These are phyloP conservation scores for Zaprionus ornatus DNA, from an alignment of 1,140 invertebrate genomes.

Conservation along the genomic window DNA sequence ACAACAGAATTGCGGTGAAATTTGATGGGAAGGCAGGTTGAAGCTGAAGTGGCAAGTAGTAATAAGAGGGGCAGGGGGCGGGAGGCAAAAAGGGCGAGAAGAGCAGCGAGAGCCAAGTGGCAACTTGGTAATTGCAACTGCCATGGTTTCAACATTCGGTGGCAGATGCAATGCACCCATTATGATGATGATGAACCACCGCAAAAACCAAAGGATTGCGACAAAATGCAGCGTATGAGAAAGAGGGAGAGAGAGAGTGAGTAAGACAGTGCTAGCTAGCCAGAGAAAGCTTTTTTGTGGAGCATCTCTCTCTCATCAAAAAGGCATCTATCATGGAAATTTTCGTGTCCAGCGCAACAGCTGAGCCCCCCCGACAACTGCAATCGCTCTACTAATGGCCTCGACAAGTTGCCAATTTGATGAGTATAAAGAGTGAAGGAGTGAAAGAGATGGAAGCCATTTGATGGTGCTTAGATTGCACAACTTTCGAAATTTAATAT, in stretches of 20 bases:
- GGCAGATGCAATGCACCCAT: conserved; percentile 51
- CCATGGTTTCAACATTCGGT: conserved; percentile 3
- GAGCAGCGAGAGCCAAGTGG: conserved; percentile 15
- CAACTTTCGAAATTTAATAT: background rate
- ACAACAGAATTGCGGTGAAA: conserved; percentile 51
- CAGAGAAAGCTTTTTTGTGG: conserved; percentile 20
- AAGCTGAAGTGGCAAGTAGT: background rate
- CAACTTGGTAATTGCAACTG: conserved; percentile 22
- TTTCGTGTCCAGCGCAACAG: conserved; percentile 15
- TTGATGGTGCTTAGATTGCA: background rate
- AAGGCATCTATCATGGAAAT: conserved; percentile 64
- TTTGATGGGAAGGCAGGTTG: conserved; percentile 19
- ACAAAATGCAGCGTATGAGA: conserved; percentile 52
- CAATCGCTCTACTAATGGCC: background rate
- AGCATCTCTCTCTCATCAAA: conserved; percentile 65
- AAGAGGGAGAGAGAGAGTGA: conserved; percentile 1
- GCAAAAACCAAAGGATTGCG: conserved; percentile 68
- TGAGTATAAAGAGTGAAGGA: background rate
- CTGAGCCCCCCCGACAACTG: background rate
- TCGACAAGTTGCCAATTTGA: conserved; percentile 38
- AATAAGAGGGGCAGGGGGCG: background rate
- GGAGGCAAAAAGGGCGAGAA: background rate
- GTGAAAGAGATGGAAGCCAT: background rate
- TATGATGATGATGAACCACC: conserved; percentile 51
- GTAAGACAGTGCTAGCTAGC: background rate